Evolutionary conservation across 2,113 vertebrate species (phyloP), one percentile per base, ranked within the genome.

Genomic region (Platichthys stellatus): DNA sequence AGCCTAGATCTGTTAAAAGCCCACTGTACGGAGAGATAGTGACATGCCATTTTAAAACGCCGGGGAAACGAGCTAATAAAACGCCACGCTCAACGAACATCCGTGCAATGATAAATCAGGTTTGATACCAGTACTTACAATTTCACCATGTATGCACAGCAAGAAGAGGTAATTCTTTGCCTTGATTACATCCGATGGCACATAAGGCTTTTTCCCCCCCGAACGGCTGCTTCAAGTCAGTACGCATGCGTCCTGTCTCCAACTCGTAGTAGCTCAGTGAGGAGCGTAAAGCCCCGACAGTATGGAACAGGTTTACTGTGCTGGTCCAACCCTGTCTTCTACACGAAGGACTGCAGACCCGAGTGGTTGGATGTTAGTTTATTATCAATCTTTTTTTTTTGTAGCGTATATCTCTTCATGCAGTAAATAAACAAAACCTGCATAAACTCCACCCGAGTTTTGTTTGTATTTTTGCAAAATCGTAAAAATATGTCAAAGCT

Each of bases 121-220:
- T 43, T 12, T 43, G 40, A 11, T 43, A 13, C 40, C 76, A 85
- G 73, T 94, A 95, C 94, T 95, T 88, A 95, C 94, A 94, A 91
- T 94, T 92, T 94, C 94, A 95, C 92, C 94, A 95, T 95, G 94
- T 94, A 95, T 95, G 93, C 94, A 92, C 92, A 93, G 91, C 93
- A 89, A 94, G 88, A 92, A 93, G 92, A 94, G 89, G 90, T 88
- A 92, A 92, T 93, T 93, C 92, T 94, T 94, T 92, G 91, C 93
- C 92, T 93, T 93, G 92, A 94, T 95, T 94, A 94, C 94, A 94
- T 95, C 94, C 92, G 93, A 94, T 93, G 92, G 93, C 92, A 93
- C 90, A 94, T 90, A 93, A 82, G 90, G 89, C 86, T 92, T 87
- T 82, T 72, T 28, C n/a, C 4, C 65, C 74, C 65, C 79, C 79